phyloP scores from a whole-genome alignment of 2,888 invertebrate genomes.

The Herminia tarsipennalis region DNA sequence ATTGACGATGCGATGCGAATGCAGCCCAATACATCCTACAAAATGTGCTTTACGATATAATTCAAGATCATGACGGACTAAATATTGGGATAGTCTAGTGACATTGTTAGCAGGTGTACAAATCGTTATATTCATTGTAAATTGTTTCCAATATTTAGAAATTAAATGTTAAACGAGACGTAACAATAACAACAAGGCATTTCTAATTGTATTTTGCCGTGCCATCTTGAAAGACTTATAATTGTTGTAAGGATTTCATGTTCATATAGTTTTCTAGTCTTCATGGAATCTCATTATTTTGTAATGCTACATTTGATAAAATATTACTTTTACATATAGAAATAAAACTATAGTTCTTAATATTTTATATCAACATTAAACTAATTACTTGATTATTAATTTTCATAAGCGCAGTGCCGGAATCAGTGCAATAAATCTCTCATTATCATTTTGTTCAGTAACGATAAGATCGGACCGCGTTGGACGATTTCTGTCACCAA shows the following conservation, averaged over 20 bases:
- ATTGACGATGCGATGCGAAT: conserved; percentile 47
- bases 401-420: conserved; percentile 63
- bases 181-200: conserved; percentile 77
- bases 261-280: conserved; percentile 85
- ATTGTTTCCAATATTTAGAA: conserved; percentile 82
- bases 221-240: conserved; percentile 84
- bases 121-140: conserved; percentile 79
- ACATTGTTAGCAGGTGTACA: conserved; percentile 78
- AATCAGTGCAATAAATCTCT: conserved; percentile 53
- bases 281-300: conserved; percentile 83
- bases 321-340: conserved; percentile 63
- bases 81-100: conserved; percentile 78
- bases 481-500: conserved; percentile 43
- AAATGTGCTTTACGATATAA: conserved; percentile 67
- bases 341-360: conserved; percentile 63
- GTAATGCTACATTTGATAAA: conserved; percentile 71
- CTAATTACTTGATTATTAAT: conserved; percentile 48
- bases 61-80: conserved; percentile 70
- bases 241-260: conserved; percentile 82
- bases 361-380: conserved; percentile 61
- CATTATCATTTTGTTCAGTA: conserved; percentile 50
- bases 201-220: conserved; percentile 80
- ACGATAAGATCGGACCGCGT: conserved; percentile 46
- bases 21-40: conserved; percentile 62
- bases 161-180: conserved; percentile 67